A percentile compares a stretch with the other conserved stretches of the same genome.
Evolutionary conservation across 2,113 vertebrate species (phyloP).

Genomic region (Piaya cayana): DNA sequence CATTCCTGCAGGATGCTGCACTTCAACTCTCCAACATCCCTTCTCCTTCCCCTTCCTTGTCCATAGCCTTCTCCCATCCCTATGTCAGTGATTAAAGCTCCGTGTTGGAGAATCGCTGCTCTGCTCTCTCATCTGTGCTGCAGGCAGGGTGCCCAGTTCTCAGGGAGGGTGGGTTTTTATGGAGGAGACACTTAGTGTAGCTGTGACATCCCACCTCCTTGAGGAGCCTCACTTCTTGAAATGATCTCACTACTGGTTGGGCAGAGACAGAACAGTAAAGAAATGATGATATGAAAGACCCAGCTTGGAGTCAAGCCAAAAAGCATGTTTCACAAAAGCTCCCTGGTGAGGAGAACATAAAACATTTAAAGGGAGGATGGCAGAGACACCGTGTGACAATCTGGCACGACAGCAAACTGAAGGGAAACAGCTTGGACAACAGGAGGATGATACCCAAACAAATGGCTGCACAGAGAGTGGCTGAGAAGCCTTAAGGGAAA

Average conservation of each 20-base stretch:
- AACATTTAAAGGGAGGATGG: slow-evolving; percentile 6
- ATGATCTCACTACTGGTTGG: neutral
- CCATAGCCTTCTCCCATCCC: neutral
- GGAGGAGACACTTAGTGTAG: neutral
- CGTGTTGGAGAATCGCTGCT: neutral
- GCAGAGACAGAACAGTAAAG: neutral
- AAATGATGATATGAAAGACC: slow-evolving; percentile 19
- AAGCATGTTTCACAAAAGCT: neutral
- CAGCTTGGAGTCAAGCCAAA: slow-evolving; percentile 17
- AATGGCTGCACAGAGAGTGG: slow-evolving; percentile 29
- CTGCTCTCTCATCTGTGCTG: neutral
- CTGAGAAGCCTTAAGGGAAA: slow-evolving; percentile 1
- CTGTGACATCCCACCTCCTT: neutral
- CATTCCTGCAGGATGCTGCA: too few species aligned
- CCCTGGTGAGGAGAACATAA: neutral
- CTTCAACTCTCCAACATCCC: neutral
- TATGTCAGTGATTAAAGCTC: neutral
- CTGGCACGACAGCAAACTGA: slow-evolving; percentile 1
- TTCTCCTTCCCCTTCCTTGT: neutral
- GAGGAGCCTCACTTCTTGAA: neutral
- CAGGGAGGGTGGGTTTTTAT: neutral
- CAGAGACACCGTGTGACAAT: neutral
- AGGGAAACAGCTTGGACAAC: slow-evolving; percentile 48
- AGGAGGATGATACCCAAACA: slow-evolving; percentile 55
- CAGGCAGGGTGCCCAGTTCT: neutral